Conservation (phyloP, 1,140 invertebrate species). For the Eueides isabella region DNA sequence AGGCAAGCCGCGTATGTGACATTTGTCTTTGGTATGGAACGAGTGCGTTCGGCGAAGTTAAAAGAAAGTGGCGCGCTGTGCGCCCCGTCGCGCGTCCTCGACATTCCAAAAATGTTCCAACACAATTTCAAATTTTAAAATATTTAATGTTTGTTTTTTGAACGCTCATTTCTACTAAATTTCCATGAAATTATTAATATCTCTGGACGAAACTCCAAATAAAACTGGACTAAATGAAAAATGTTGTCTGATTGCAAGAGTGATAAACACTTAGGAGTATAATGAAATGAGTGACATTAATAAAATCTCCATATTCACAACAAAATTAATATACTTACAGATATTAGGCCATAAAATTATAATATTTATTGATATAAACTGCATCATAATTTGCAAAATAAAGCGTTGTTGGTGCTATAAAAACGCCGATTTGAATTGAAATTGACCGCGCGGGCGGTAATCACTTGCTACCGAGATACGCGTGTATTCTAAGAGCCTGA, state of each 20-base stretch:
- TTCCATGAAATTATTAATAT: not conserved
- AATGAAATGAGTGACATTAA: not conserved
- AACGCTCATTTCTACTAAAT: slow-evolving; percentile 13
- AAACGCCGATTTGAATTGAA: slow-evolving; percentile 23
- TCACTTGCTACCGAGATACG: slow-evolving; percentile 28
- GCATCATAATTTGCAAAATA: slow-evolving; percentile 14
- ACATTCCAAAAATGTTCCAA: slow-evolving; percentile 53
- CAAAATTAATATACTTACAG: not conserved
- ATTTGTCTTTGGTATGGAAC: slow-evolving; percentile 41
- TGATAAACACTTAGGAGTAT: not conserved
- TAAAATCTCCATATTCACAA: not conserved
- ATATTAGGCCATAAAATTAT: slow-evolving; percentile 10
- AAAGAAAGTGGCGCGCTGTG: slow-evolving; percentile 63
- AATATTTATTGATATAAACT: slow-evolving; percentile 17
- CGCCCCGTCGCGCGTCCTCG: slow-evolving; percentile 60
- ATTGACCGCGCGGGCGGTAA: slow-evolving; percentile 22
- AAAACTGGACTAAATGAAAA: not conserved
- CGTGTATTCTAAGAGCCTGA: slow-evolving; percentile 19
- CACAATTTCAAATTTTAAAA: slow-evolving; percentile 55
- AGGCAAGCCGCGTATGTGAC: slow-evolving; percentile 45
- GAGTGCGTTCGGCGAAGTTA: slow-evolving; percentile 45
- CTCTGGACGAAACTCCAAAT: not conserved
- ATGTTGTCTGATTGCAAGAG: not conserved
- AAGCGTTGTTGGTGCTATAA: slow-evolving; percentile 20
- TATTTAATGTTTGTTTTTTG: slow-evolving; percentile 36